phyloP scores from a whole-genome alignment of 2,888 invertebrate species.

The Romanomermis culicivorax region DNA sequence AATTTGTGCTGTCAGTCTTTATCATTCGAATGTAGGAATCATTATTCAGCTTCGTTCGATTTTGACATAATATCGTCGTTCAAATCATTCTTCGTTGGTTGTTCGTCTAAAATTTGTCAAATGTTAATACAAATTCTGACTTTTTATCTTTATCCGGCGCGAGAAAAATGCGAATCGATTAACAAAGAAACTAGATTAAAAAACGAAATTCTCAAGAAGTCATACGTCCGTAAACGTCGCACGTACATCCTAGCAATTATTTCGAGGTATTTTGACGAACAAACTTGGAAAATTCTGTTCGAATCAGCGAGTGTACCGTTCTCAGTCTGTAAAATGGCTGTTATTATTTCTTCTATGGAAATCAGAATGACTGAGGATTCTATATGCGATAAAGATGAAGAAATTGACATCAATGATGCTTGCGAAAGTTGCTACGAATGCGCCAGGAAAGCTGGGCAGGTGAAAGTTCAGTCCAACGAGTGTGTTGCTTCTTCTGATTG shows the following conservation, averaged over 20 bases:
- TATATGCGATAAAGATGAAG: background rate
- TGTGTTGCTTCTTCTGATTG: too few relatives aligned
- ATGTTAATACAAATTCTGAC: slow-evolving; percentile 20
- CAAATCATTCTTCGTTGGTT: slow-evolving; percentile 6
- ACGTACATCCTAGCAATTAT: background rate
- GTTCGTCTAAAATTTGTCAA: slow-evolving; percentile 1
- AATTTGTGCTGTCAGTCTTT: background rate
- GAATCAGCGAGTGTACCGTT: background rate
- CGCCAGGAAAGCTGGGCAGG: background rate
- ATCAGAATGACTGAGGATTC: background rate
- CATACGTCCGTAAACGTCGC: background rate
- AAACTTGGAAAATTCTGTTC: background rate
- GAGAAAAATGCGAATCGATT: slow-evolving; percentile 3
- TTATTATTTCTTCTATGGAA: background rate
- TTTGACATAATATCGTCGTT: background rate
- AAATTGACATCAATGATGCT: background rate
- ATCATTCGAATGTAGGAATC: background rate
- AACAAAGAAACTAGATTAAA: too few relatives aligned
- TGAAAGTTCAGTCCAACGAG: too few relatives aligned
- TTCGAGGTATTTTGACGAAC: background rate
- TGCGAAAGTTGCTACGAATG: background rate
- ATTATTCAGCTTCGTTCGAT: background rate
- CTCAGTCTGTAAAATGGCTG: background rate
- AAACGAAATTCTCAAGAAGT: too few relatives aligned
- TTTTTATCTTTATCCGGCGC: slow-evolving; percentile 20